Base-by-base conservation (phyloP, 1,140 invertebrate genomes). In the Drosophila kohkoa region DNA sequence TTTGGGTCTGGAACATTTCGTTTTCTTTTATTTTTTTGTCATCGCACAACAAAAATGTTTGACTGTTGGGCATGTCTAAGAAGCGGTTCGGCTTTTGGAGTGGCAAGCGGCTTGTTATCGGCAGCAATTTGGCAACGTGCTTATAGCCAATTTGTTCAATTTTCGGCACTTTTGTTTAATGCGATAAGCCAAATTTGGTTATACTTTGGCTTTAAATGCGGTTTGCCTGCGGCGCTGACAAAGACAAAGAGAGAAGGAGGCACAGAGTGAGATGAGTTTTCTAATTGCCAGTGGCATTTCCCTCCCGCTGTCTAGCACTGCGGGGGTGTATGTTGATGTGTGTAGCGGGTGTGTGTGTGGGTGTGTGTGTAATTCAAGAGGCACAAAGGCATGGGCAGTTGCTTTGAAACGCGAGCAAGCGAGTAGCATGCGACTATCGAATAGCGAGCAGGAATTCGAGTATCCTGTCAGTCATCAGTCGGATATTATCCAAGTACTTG, bases 81-180 rank as follows among this genome's bases (percentile, higher is more conserved):
- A 3, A 11, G 28, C 48, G 13, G 35, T 45, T 49, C 5, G 10
- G 6, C 11, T 3, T 35, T 58, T 15, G 60, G 48, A 13, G 60
- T 52, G 43, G 41, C 35, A 38, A 38, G 35, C 52, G 15, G 45
- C 66, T 77, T 68, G 68, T 88, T 88, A 88, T 82, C 79, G 79
- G 69, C 58, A 71, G 64, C 75, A 79, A 71, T 82, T 82, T 82
- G 78, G 80, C 77, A 71, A 66, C 62, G 59, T 85, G 74, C 74
- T 81, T 75, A 86, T 85, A 52, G 83, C 77, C 82, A 88, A 87
- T 87, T 87, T 88, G 76, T 72, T 73, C 65, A 87, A 79, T 87
- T 75, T 87, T 79, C 59, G 60, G 65, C 79, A 87, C 75, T 79
- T 82, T 76, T 77, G 71, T 81, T 77, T 82, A 82, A 88, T 74